Conservation (phyloP, 2,113 vertebrate genomes). For the Pelobates fuscus region DNA sequence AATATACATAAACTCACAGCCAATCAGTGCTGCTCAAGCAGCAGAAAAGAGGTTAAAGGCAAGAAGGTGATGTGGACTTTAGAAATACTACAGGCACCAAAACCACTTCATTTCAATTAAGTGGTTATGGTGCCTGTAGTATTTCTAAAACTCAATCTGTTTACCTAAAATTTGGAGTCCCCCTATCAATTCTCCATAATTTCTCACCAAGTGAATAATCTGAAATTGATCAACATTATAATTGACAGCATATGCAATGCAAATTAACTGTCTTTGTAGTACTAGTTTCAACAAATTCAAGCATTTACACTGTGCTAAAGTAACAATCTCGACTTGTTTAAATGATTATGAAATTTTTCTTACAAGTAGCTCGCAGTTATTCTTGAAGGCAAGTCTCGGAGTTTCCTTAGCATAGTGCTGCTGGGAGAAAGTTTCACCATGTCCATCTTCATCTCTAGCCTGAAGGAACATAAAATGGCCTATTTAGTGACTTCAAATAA, state of each 20-base stretch:
- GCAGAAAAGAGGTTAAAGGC: too few relatives aligned
- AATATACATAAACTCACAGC: too few relatives aligned
- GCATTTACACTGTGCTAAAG: conserved; percentile 82
- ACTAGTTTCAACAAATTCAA: conserved; percentile 43
- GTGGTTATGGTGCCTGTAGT: too few relatives aligned
- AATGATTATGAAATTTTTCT: conserved; percentile 89
- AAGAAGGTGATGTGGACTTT: too few relatives aligned
- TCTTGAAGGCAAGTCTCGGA: conserved; percentile 99
- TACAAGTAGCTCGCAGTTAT: conserved; percentile 99
- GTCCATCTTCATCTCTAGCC: conserved; percentile 99
- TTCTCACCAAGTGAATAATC: too few relatives aligned
- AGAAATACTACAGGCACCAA: too few relatives aligned
- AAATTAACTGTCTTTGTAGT: background rate
- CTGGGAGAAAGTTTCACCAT: conserved; percentile 96
- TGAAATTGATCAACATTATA: background rate
- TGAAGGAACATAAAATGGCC: conserved; percentile 99
- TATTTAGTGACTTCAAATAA: conserved; percentile 96
- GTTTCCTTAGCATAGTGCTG: conserved; percentile 99
- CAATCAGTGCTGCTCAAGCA: too few relatives aligned
- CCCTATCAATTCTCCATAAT: too few relatives aligned
- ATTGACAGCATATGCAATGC: background rate
- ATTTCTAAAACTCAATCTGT: too few relatives aligned
- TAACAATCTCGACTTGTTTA: conserved; percentile 89
- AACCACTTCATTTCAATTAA: too few relatives aligned
- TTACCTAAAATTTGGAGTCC: too few relatives aligned